Percentiles rank a stretch among this genome's conserved stretches.
phyloP scores from a whole-genome alignment of 2,113 vertebrate genomes.

The Silurus asotus region DNA sequence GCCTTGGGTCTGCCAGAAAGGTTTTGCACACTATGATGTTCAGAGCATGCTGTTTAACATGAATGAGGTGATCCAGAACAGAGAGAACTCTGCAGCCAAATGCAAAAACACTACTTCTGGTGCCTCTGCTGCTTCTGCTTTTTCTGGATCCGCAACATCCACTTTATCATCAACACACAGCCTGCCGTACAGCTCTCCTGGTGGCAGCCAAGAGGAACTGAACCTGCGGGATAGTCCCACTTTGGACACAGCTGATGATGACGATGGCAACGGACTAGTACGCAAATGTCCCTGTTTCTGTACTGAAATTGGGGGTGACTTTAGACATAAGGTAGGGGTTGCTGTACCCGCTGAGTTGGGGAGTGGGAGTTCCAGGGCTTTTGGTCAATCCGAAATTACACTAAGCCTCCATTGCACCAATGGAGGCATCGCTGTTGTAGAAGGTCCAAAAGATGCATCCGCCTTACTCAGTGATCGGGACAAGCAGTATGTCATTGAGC shows the following conservation, averaged over 20 bases:
- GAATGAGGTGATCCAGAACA: conserved; percentile 86
- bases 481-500: conserved; percentile 92
- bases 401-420: conserved; percentile 84
- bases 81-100: conserved; percentile 80
- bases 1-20: conserved; percentile 95
- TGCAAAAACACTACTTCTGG: conserved; percentile 96
- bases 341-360: conserved; percentile 76
- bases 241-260: conserved; percentile 93
- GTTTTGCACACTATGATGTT: conserved; percentile 94
- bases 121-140: conserved; percentile 93
- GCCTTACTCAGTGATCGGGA: conserved; percentile 86
- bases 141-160: conserved; percentile 82
- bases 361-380: conserved; percentile 72
- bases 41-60: conserved; percentile 96
- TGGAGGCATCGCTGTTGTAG: conserved; percentile 93
- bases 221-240: conserved; percentile 87
- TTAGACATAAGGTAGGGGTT: conserved; percentile 16
- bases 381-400: conserved; percentile 83
- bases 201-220: conserved; percentile 95
- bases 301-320: conserved; percentile 93
- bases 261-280: conserved; percentile 94
- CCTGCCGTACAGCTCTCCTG: conserved; percentile 86
- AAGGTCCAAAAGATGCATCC: conserved; percentile 87
- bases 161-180: conserved; percentile 72
- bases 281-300: conserved; percentile 97